Evolutionary conservation across 2,888 invertebrate species (phyloP), one percentile per base, ranked within the genome.

Genomic region (Mechanitis messenoides): DNA sequence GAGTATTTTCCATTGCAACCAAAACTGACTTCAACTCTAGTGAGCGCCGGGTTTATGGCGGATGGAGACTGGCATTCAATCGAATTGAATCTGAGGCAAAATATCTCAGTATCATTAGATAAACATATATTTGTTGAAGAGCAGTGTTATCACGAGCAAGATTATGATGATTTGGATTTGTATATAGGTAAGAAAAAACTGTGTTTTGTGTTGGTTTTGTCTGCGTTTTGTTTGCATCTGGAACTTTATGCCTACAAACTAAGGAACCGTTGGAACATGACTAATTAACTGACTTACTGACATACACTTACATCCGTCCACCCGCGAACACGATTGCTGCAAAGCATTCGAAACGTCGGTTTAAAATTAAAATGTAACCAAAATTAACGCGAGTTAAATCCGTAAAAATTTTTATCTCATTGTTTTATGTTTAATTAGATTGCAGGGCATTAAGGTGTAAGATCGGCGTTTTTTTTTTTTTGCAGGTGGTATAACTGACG

Each of bases 31-130:
- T 78, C 83, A 0, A 78, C 75, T 61, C 58, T 82, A 35, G 69
- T 93, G 1, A 89, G 92, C 38, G 91, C 92, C 5, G 92, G 92
- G 1, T 92, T 90, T 71, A 77, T 94, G 45, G 89, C 94, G 9
- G 94, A 95, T 75, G 94, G 94, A n/a, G 92, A 93, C 65, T 95
- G 94, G 94, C 95, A 95, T 70, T 89, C 79, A 4, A 67, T 93
- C 1, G 80, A 85, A 46, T 67, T 93, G n/a, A 84, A 76, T 45
- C 78, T 92, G 57, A 83, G 80, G 2, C 74, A 77, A 6, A 86
- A 90, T 66, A 74, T 91, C 57, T 79, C 82, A 1, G 65, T 92
- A 46, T 71, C 74, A 12, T 78, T 92, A 2, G 92, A 92, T 68
- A 75, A 81, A 53, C 74, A 71, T 35, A 80, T 82, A 1, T 85